Evolutionary conservation across 1,140 invertebrate genomes (phyloP).

Genomic region (Rhopalosiphum padi): DNA sequence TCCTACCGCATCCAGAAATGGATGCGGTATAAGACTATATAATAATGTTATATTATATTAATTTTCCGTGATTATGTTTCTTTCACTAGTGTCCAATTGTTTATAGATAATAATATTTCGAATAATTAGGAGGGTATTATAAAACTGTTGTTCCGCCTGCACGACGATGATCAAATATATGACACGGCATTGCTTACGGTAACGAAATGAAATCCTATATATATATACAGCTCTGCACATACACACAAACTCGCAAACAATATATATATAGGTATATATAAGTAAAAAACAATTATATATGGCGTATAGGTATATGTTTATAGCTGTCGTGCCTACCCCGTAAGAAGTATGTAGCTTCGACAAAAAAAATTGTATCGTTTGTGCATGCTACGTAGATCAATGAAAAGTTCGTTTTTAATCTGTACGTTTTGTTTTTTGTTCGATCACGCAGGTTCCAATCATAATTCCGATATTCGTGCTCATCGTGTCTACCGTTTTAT

Average conservation of each 20-base stretch:
- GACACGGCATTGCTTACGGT: background rate
- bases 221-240: background rate
- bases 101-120: background rate
- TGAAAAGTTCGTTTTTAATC: background rate
- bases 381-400: background rate
- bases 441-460: slow-evolving; percentile 64
- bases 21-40: background rate
- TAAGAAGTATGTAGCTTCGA: slow-evolving; percentile 6
- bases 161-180: background rate
- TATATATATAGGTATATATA: background rate
- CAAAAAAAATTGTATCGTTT: slow-evolving; percentile 1
- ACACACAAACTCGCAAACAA: background rate
- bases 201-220: slow-evolving; percentile 18
- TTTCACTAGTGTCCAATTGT: background rate
- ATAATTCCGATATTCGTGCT: slow-evolving; percentile 64
- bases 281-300: background rate
- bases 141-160: background rate
- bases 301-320: slow-evolving; percentile 4
- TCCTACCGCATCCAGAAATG: background rate
- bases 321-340: background rate
- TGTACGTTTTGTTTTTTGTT: background rate
- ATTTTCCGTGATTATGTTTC: background rate
- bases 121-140: background rate
- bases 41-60: background rate
- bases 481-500: slow-evolving; percentile 62